phyloP scores from a whole-genome alignment of 2,888 invertebrate genomes.

The Nomada hirtipes region DNA sequence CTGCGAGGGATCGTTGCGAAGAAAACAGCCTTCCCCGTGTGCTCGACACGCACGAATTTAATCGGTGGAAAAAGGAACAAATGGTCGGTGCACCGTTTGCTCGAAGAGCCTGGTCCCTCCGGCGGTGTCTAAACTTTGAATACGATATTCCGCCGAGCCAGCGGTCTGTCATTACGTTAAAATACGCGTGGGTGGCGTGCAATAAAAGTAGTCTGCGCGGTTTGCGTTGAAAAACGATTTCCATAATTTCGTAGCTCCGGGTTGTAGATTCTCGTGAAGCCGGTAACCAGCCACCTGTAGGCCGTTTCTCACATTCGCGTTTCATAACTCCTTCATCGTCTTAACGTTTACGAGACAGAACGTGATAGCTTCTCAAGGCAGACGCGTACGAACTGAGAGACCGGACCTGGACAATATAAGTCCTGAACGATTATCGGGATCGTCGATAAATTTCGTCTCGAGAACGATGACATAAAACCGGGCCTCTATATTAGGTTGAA shows the following conservation, averaged over 20 bases:
- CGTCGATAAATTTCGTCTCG: constrained; percentile 17
- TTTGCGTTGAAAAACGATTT: constrained; percentile 51
- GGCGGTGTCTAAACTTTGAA: constrained; percentile 6
- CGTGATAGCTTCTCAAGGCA: constrained; percentile 10
- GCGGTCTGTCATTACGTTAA: constrained; percentile 15
- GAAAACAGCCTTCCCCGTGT: too few species aligned
- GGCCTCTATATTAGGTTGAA: not conserved
- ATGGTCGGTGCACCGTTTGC: not conserved
- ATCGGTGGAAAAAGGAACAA: not conserved
- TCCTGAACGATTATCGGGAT: not conserved
- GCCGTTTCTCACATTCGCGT: constrained; percentile 60
- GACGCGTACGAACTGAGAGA: constrained; percentile 9
- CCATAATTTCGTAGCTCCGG: constrained; percentile 34
- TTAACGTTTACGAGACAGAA: constrained; percentile 52
- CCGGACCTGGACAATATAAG: constrained; percentile 1
- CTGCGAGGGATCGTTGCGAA: too few species aligned
- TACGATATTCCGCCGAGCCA: not conserved
- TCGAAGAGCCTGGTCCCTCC: not conserved
- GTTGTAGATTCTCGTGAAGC: constrained; percentile 37
- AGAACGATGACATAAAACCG: constrained; percentile 13
- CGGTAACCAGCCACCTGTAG: constrained; percentile 53
- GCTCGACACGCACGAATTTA: not conserved
- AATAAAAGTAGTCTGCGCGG: constrained; percentile 31
- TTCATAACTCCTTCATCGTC: constrained; percentile 62
- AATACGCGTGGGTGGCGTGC: constrained; percentile 30